Base-by-base conservation (phyloP, 1,140 invertebrate genomes). In the Hestina assimilis region DNA sequence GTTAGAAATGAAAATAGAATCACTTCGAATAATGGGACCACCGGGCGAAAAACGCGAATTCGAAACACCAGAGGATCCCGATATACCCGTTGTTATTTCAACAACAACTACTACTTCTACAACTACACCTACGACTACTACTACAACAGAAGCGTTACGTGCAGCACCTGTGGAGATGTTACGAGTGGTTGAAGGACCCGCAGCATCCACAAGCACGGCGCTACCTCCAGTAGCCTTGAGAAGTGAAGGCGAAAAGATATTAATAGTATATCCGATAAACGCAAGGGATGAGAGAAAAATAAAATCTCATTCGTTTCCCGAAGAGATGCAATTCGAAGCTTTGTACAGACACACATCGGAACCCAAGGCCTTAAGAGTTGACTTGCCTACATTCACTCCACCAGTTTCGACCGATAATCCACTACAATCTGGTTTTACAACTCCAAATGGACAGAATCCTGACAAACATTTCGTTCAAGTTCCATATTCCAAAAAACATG, bases 211-310 rank as follows among this genome's bases (percentile, higher is more conserved):
- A 0, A 88, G 83, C 43, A 89, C 84, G 0, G 85, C 89, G 0
- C 62, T 89, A 40, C 82, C 86, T 4, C 80, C 89, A 0, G 68
- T 88, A 1, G 84, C 87, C 9, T 50, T 89, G 23, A 69, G 76
- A 15, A 84, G 83, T 42, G 76, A 83, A 20, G 80, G 81, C 1
- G 79, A 89, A 57, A 89, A 89, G 50, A 82, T 89, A 15, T 72
- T 89, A 0, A 89, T 89, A 20, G 89, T 89, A 3, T 89, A 89
- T 63, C 89, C 89, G 2, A 89, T 79, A 42, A 89, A 88, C 57
- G 80, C 76, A 0, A 76, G 88, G 59, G 86, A 89, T 31, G 88
- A 89, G 40, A 71, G 86, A 14, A 89, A 88, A 54, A 89, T 89
- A 26, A 76, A 78, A 24, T 88, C 89, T 0, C 89, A 89, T 54